Evolutionary conservation across 2,888 invertebrate species (phyloP).

Genomic region (Endotricha flammealis): DNA sequence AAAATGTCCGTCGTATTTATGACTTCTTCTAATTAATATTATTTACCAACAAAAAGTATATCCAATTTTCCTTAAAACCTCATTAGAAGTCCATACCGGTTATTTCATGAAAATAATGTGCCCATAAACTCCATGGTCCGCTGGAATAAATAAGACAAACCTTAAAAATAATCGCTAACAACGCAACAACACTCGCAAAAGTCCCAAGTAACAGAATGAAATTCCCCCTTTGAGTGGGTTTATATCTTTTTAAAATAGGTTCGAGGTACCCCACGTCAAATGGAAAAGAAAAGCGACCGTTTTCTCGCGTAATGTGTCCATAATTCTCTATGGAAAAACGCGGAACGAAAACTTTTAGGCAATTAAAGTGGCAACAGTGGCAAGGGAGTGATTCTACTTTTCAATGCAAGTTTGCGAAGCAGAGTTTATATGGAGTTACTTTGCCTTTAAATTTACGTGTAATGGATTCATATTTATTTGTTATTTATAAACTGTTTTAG

Average conservation of each 20-base stretch:
- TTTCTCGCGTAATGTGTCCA: conserved; percentile 16
- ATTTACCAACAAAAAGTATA: conserved; percentile 6
- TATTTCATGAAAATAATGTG: conserved; percentile 8
- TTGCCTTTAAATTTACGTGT: too few species aligned
- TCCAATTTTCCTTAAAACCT: conserved; percentile 3
- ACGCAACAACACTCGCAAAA: conserved; percentile 5
- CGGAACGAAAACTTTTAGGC: conserved; percentile 11
- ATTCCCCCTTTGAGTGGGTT: conserved; percentile 20
- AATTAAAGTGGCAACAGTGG: conserved; percentile 9
- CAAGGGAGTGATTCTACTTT: conserved; percentile 7
- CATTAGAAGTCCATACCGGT: not conserved
- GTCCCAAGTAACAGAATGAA: conserved; percentile 12
- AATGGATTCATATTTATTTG: too few species aligned
- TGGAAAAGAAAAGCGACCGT: conserved; percentile 27
- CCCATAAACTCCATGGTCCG: conserved; percentile 8
- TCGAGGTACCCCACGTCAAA: conserved; percentile 26
- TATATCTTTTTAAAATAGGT: conserved; percentile 28
- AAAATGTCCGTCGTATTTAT: too few species aligned
- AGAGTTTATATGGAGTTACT: conserved; percentile 7
- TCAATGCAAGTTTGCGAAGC: conserved; percentile 10
- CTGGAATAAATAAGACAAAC: conserved; percentile 15
- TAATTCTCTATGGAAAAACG: conserved; percentile 11
- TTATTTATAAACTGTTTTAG: too few species aligned
- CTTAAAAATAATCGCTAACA: conserved; percentile 7
- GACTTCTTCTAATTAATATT: too few species aligned